phyloP scores from a whole-genome alignment of 1,140 invertebrate species.

The Agrilus planipennis region DNA sequence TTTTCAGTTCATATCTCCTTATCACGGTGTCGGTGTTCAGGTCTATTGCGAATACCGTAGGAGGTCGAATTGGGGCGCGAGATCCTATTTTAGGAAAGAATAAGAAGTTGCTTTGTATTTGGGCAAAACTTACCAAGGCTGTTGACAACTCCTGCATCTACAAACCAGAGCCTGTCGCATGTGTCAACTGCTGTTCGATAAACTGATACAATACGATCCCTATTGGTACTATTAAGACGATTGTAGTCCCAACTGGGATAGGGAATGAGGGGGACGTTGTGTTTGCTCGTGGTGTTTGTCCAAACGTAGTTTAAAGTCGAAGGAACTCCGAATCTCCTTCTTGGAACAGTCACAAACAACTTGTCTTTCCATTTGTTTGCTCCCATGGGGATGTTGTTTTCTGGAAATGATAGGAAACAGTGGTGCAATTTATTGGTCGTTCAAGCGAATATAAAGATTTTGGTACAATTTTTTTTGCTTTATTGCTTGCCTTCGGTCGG shows the following conservation, averaged over 20 bases:
- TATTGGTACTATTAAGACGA: constrained; percentile 32
- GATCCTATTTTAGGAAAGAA: constrained; percentile 36
- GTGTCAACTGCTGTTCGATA: constrained; percentile 54
- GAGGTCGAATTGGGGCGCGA: constrained; percentile 40
- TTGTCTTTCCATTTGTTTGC: constrained; percentile 50
- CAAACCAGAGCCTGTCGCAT: constrained; percentile 59
- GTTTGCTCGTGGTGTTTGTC: constrained; percentile 28
- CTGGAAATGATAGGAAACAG: constrained; percentile 31
- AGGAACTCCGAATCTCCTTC: constrained; percentile 51
- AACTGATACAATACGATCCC: constrained; percentile 44
- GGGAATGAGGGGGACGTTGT: constrained; percentile 39
- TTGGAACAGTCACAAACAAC: constrained; percentile 58
- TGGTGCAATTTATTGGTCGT: too few relatives aligned
- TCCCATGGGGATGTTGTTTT: constrained; percentile 63
- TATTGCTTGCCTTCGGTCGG: too few relatives aligned
- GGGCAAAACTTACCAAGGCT: constrained; percentile 25
- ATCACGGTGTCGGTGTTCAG: constrained; percentile 42
- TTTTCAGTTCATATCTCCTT: constrained; percentile 33
- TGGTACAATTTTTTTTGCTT: too few relatives aligned
- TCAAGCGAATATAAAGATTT: too few relatives aligned
- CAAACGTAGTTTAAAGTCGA: constrained; percentile 56
- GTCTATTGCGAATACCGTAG: constrained; percentile 52
- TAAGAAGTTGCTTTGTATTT: not conserved
- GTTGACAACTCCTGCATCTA: constrained; percentile 54
- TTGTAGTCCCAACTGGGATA: constrained; percentile 50